Evolutionary conservation across 2,888 invertebrate species (phyloP).

Genomic region (Xestia sexstrigata): DNA sequence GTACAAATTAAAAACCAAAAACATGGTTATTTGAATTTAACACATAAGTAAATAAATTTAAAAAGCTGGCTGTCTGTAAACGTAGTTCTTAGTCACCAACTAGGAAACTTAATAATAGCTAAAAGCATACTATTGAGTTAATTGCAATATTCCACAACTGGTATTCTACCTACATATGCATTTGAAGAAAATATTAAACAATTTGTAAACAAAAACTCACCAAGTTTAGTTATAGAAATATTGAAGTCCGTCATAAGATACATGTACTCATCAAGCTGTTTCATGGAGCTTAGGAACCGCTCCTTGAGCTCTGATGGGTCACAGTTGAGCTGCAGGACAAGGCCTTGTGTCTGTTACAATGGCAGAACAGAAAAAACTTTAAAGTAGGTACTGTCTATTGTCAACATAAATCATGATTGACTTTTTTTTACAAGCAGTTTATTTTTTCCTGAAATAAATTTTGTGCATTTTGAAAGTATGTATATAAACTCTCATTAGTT

Average conservation of each 20-base stretch:
- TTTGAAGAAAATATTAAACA: neutral
- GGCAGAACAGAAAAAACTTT: neutral
- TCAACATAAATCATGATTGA: neutral
- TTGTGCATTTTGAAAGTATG: neutral
- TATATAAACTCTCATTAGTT: no score
- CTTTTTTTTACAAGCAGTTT: neutral
- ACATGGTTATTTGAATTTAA: no score
- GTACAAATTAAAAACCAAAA: no score
- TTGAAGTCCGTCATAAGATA: constrained; percentile 87
- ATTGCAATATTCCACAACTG: neutral
- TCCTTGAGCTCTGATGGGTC: constrained; percentile 83
- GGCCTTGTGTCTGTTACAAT: constrained; percentile 77
- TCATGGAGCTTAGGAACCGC: constrained; percentile 81
- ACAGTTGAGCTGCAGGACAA: constrained; percentile 82
- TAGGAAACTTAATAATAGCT: no score
- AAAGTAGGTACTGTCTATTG: neutral
- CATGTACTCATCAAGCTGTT: constrained; percentile 84
- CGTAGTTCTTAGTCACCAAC: no score
- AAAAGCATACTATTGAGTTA: neutral
- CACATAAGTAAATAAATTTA: no score
- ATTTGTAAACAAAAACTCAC: constrained; percentile 67
- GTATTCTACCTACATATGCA: neutral
- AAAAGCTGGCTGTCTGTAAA: no score
- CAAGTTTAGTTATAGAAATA: constrained; percentile 78
- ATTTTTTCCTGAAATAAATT: neutral